Percentiles rank a stretch among this genome's conserved stretches.
Conservation (phyloP, 1,140 invertebrate species). For the Periplaneta americana region DNA sequence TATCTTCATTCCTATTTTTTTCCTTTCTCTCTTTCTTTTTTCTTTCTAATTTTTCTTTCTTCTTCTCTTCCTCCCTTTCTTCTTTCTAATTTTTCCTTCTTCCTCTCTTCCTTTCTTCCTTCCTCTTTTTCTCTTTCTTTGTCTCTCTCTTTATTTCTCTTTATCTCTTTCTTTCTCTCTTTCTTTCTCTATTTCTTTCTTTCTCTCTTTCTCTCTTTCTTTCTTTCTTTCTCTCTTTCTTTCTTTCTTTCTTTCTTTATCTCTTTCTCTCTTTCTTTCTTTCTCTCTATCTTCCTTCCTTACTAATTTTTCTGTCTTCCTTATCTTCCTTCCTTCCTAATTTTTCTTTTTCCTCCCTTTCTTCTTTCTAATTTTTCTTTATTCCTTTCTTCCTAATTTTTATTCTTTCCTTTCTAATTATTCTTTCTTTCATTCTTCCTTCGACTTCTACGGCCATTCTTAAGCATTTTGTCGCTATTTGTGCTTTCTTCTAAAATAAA, state of each 20-base stretch:
- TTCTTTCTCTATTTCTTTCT: no score
- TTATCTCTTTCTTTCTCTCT: background rate
- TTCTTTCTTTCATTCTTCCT: no score
- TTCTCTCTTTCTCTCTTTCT: background rate
- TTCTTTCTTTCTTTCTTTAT: no score
- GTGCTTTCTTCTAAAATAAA: no score
- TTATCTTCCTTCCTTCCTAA: background rate
- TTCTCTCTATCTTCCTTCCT: background rate
- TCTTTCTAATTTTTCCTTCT: background rate
- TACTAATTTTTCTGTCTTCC: background rate
- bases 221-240: background rate
- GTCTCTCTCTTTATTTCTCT: background rate
- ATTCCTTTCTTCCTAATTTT: no score
- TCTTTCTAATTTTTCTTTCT: background rate
- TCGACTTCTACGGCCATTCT: no score
- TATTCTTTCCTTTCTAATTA: no score
- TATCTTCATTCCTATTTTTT: background rate
- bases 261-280: no score
- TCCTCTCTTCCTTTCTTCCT: background rate
- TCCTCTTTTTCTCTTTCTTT: background rate
- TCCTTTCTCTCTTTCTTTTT: background rate
- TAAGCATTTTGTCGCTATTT: no score
- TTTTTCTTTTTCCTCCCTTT: background rate
- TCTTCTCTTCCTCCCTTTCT: background rate
- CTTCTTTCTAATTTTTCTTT: no score